Base-by-base conservation (phyloP, 1,140 invertebrate genomes). In the Drosophila tani region DNA sequence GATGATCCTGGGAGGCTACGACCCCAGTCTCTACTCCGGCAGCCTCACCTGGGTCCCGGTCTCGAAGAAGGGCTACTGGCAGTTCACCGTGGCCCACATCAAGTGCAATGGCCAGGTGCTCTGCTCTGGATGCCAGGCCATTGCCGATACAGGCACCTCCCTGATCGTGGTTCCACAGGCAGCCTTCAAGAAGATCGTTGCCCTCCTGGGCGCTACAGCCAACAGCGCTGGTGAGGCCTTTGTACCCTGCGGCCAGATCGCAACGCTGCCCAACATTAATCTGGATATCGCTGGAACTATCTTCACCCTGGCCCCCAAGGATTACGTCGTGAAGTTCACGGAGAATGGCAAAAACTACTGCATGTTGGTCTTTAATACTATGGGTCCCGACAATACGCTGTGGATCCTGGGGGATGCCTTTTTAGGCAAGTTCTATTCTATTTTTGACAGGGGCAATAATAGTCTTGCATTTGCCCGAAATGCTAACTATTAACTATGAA, bases 401-500 rank as follows among this genome's bases (percentile, higher is more conserved):
- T 99, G 98, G 98, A 99, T 99, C 93, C 94, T 99, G 57, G 98
- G 98, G 51, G 98, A 99, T 94, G 97, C 99, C 55, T 99, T 99
- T 93, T 98, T 99, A 93, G 98, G 98, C 51, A 95, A 95, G 75
- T 99, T 95, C 93, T 99, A 99, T 93, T 98, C 98, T 0, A 97
- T 98, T 93, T 99, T 99, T 93, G 98, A 99, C 93, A 93, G 97
- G 90, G 96, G 94, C 51, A 97, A 99, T 81, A 95, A 96, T 80
- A 95, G 97, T 68, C 94, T 99, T 83, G 99, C 98, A 56, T 99
- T 99, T 93, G 99, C 99, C 27, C 66, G 56, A 62, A 75, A 76
- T 11, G 81, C 84, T n/a, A 6, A 27, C 4, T 68, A 68, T n/a
- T 24, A 24, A 56, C 9, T 2, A 9, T 32, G 29, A 9, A 9